These are phyloP conservation scores for Liolophura sinensis DNA, from an alignment of 1,140 invertebrate species.

Conservation along the genomic window DNA sequence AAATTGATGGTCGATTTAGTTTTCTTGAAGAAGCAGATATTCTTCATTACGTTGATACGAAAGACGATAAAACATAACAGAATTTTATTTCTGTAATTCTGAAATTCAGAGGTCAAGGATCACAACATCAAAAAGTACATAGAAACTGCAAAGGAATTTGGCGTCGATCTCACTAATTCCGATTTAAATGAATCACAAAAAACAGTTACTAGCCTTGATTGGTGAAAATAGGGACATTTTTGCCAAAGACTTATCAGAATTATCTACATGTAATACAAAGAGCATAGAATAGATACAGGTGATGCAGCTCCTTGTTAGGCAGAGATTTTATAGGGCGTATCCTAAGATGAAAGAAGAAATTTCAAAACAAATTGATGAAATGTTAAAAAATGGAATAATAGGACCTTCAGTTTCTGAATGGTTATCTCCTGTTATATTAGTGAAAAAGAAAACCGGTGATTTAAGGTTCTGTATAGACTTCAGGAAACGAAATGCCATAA, in stretches of 20 bases:
- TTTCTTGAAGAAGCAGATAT: too few species aligned
- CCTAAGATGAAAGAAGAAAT: constrained; percentile 3
- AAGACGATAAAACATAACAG: too few species aligned
- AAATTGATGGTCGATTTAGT: too few species aligned
- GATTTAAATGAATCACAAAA: constrained; percentile 7
- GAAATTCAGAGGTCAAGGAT: too few species aligned
- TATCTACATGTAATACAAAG: constrained; percentile 5
- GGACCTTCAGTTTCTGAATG: constrained; percentile 10
- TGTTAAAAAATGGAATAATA: constrained; percentile 12
- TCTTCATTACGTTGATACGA: too few species aligned
- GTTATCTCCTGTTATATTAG: constrained; percentile 12
- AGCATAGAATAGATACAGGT: constrained; percentile 18
- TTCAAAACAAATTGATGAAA: constrained; percentile 17
- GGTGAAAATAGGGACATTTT: constrained; percentile 17
- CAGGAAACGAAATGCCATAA: constrained; percentile 9
- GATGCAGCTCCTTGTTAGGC: constrained; percentile 12
- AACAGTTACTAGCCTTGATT: constrained; percentile 7
- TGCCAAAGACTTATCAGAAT: constrained; percentile 22
- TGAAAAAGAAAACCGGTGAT: constrained; percentile 11
- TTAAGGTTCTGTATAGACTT: constrained; percentile 12
- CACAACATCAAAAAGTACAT: too few species aligned
- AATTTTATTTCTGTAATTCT: too few species aligned
- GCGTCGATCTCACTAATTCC: constrained; percentile 6
- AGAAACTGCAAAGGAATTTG: background rate
- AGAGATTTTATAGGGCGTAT: constrained; percentile 12